Percentiles rank a stretch among this genome's conserved stretches.
Conservation (phyloP, 1,140 invertebrate species). For the Pogonomyrmex barbatus region DNA sequence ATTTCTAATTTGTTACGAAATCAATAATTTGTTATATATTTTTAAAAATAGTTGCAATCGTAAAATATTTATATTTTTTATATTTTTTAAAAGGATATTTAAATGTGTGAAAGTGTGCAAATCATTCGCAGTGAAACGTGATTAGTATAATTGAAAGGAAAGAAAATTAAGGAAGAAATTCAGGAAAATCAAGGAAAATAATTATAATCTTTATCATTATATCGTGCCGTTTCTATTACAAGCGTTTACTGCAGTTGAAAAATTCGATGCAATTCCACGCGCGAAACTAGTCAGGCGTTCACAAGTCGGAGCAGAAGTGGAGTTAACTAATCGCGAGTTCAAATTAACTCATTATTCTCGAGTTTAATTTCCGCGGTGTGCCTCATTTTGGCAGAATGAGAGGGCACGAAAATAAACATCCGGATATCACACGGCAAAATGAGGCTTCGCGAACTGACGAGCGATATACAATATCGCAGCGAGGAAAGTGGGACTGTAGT, state of each 20-base stretch:
- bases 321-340: slow-evolving; percentile 55
- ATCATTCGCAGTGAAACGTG: neutral
- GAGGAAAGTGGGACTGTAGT: neutral
- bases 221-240: neutral
- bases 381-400: slow-evolving; percentile 37
- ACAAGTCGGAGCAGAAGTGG: neutral
- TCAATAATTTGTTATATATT: neutral
- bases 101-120: neutral
- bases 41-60: neutral
- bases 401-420: slow-evolving; percentile 44
- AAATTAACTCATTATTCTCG: slow-evolving; percentile 61
- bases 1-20: neutral
- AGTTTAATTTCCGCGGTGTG: slow-evolving; percentile 47
- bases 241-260: slow-evolving; percentile 6
- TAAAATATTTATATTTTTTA: slow-evolving; percentile 3
- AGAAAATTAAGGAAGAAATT: neutral
- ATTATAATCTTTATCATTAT: slow-evolving; percentile 27
- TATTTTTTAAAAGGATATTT: neutral
- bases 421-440: slow-evolving; percentile 27
- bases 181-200: neutral
- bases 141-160: neutral
- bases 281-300: neutral
- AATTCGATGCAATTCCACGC: slow-evolving; percentile 12
- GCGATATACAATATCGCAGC: slow-evolving; percentile 13
- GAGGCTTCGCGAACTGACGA: slow-evolving; percentile 7